Conservation (phyloP, 2,797 vertebrate species). For the Coreius guichenoti region DNA sequence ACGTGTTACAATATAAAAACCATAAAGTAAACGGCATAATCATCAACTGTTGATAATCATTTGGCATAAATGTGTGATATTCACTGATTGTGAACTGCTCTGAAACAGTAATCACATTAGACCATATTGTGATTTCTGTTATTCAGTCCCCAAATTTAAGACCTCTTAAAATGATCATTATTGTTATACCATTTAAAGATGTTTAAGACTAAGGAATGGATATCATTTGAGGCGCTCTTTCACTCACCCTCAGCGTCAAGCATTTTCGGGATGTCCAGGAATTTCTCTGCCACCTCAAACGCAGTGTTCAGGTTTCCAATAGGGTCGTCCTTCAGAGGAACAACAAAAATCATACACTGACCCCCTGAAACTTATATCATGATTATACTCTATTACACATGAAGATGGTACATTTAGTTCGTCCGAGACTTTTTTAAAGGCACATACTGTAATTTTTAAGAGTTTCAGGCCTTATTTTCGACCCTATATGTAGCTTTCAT, state of each 20-base stretch:
- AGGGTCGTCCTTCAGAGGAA: conserved; percentile 84
- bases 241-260: conserved; percentile 89
- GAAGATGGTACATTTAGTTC: background rate
- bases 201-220: background rate
- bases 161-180: background rate
- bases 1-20: too few species aligned
- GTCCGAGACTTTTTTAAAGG: background rate
- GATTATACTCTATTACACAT: background rate
- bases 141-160: background rate
- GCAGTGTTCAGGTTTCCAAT: conserved; percentile 92
- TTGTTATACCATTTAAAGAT: background rate
- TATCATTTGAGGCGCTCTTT: background rate
- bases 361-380: background rate
- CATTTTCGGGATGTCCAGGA: conserved; percentile 94
- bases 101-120: too few species aligned
- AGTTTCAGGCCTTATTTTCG: background rate
- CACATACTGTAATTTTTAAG: background rate
- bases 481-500: background rate
- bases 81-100: too few species aligned
- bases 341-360: background rate
- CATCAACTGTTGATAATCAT: too few species aligned
- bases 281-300: conserved; percentile 93
- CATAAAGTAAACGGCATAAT: too few species aligned
- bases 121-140: background rate
- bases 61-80: too few species aligned